Evolutionary conservation across 2,888 invertebrate genomes (phyloP), one percentile per base, ranked within the genome.

Genomic region (Dryococelus australis): DNA sequence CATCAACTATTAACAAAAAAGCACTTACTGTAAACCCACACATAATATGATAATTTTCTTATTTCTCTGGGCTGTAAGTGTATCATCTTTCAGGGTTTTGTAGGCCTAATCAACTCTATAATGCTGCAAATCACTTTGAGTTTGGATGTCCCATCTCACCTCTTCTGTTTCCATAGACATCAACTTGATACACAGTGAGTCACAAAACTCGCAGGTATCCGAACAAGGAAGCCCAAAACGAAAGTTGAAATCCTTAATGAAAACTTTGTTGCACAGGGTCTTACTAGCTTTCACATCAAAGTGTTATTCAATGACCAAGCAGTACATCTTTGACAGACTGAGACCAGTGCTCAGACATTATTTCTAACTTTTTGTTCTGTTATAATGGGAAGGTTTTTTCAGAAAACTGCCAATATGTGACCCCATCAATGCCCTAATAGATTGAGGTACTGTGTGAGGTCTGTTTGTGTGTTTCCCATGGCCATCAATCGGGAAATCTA

Each of bases 11-110:
- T 65, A 65, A 65, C 85, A 85, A 27, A 47, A 85, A 9, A 85
- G 47, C n/a, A 85, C 85, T 47, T 85, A 65, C 85, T 85, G 53
- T 85, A 47, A 85, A 27, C 65, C 85, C 26, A 53, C 35, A 85
- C n/a, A n/a, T n/a, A n/a, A n/a, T n/a, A n/a, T n/a, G n/a, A n/a
- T n/a, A n/a, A n/a, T n/a, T n/a, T n/a, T n/a, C n/a, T n/a, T n/a
- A n/a, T n/a, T n/a, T n/a, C n/a, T n/a, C n/a, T n/a, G n/a, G n/a
- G n/a, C n/a, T n/a, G n/a, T n/a, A n/a, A n/a, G n/a, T n/a, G n/a
- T n/a, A n/a, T n/a, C n/a, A n/a, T n/a, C n/a, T n/a, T n/a, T n/a
- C n/a, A n/a, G n/a, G n/a, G n/a, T n/a, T n/a, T n/a, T n/a, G n/a
- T n/a, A n/a, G n/a, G n/a, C n/a, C n/a, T n/a, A n/a, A n/a, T n/a